Evolutionary conservation across 2,797 vertebrate species (phyloP).

Genomic region (Hoplostethus mediterraneus): DNA sequence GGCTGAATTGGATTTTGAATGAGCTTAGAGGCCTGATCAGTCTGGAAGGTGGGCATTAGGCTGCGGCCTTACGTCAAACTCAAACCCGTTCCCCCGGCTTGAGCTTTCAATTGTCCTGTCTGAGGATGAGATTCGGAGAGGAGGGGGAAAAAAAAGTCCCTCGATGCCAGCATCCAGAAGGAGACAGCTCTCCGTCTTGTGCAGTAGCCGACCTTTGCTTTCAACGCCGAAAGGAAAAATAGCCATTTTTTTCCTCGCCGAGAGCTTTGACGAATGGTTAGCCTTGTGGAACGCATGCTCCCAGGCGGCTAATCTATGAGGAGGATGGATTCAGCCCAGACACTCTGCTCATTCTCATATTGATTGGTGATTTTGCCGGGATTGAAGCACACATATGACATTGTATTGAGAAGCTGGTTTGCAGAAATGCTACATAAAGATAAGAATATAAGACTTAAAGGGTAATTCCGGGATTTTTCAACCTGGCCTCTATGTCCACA

Average conservation of each 20-base stretch:
- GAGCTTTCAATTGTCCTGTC: constrained; percentile 1
- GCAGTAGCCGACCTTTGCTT: constrained; percentile 10
- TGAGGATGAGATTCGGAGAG: background rate
- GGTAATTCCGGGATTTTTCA: too few species aligned
- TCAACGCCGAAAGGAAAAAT: constrained; percentile 5
- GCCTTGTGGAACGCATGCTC: constrained; percentile 3
- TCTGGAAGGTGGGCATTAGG: constrained; percentile 26
- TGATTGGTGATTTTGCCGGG: constrained; percentile 16
- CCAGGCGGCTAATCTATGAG: constrained; percentile 27
- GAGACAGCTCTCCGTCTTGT: background rate
- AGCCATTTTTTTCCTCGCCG: constrained; percentile 12
- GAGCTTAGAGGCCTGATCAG: constrained; percentile 22
- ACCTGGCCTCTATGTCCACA: too few species aligned
- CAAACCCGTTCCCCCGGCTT: too few species aligned
- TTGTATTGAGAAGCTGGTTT: background rate
- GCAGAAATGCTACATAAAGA: too few species aligned
- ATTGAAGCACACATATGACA: constrained; percentile 2
- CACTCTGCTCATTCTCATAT: constrained; percentile 13
- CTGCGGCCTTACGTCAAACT: background rate
- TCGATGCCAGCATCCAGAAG: background rate
- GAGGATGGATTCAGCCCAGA: constrained; percentile 1
- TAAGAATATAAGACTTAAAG: background rate
- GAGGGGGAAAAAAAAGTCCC: background rate
- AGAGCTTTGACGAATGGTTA: constrained; percentile 28
- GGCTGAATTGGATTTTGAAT: constrained; percentile 34